Evolutionary conservation across 2,113 vertebrate species (phyloP).

Genomic region (Nanorana parkeri): DNA sequence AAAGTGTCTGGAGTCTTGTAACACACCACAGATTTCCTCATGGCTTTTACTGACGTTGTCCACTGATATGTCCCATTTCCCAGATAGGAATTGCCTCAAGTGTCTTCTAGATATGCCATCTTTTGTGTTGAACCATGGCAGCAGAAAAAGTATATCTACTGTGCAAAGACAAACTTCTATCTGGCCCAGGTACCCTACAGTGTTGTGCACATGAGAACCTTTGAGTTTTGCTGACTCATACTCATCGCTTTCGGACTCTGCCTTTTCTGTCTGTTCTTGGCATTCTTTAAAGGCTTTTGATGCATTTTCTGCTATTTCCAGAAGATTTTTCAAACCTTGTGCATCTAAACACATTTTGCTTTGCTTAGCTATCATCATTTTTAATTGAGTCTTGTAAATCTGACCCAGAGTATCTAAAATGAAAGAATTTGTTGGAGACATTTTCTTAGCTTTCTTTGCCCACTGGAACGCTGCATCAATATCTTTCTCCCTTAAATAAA

Average conservation of each 20-base stretch:
- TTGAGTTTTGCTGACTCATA: constrained; percentile 59
- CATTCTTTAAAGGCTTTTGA: constrained; percentile 75
- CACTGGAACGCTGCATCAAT: constrained; percentile 71
- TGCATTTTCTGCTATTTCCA: constrained; percentile 74
- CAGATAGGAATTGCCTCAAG: constrained; percentile 73
- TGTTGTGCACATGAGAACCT: constrained; percentile 72
- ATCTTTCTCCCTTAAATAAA: constrained; percentile 76
- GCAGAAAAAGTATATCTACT: constrained; percentile 70
- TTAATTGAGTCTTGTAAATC: constrained; percentile 79
- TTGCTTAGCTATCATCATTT: constrained; percentile 62
- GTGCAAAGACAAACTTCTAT: constrained; percentile 77
- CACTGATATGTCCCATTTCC: constrained; percentile 55
- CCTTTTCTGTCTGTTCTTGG: constrained; percentile 73
- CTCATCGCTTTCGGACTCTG: constrained; percentile 62
- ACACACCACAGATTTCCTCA: constrained; percentile 59
- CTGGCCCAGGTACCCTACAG: constrained; percentile 77
- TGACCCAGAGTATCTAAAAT: constrained; percentile 82
- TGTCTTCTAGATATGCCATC: constrained; percentile 57
- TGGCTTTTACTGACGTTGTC: constrained; percentile 26
- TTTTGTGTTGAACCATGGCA: constrained; percentile 69
- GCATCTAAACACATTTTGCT: constrained; percentile 60
- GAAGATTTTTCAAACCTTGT: constrained; percentile 59
- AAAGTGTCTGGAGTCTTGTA: constrained; percentile 62
- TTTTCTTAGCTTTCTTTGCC: constrained; percentile 72
- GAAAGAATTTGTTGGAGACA: constrained; percentile 75